Evolutionary conservation across 2,888 invertebrate genomes (phyloP).

Genomic region (Orthonychiurus folsomi): DNA sequence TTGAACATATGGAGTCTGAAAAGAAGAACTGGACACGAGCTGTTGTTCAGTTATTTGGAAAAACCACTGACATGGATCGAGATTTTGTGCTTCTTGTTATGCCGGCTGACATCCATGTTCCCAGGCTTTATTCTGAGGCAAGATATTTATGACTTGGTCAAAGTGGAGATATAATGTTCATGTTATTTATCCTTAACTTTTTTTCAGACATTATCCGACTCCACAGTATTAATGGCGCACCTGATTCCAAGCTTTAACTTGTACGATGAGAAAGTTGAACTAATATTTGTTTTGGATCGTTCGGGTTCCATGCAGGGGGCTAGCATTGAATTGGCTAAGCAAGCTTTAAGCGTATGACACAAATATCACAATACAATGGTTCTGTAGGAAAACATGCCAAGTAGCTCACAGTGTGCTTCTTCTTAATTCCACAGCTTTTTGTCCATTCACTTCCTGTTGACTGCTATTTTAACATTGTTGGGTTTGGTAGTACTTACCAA

Average conservation of each 20-base stretch:
- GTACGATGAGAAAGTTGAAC: slow-evolving; percentile 40
- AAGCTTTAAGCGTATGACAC: slow-evolving; percentile 44
- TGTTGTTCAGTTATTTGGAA: slow-evolving; percentile 20
- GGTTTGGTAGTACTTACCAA: slow-evolving; percentile 42
- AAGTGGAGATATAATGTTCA: neutral
- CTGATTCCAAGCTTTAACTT: slow-evolving; percentile 46
- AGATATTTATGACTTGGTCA: neutral
- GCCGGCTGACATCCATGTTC: slow-evolving; percentile 46
- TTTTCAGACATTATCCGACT: slow-evolving; percentile 19
- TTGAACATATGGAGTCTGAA: slow-evolving; percentile 16
- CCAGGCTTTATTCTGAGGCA: slow-evolving; percentile 46
- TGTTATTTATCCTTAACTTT: neutral
- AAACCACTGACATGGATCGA: slow-evolving; percentile 32
- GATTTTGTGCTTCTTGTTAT: slow-evolving; percentile 45
- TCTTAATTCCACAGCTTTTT: too few species aligned
- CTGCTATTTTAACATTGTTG: slow-evolving; percentile 44
- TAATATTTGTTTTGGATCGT: slow-evolving; percentile 45
- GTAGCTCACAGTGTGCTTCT: neutral
- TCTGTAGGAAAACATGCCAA: slow-evolving; percentile 5
- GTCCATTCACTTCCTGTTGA: slow-evolving; percentile 42
- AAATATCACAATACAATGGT: neutral
- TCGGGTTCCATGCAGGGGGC: slow-evolving; percentile 46
- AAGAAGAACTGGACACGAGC: slow-evolving; percentile 28
- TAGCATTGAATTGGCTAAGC: slow-evolving; percentile 37
- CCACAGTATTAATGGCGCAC: slow-evolving; percentile 28